Base-by-base conservation (phyloP, 2,888 invertebrate species). In the Drosophila ustulata region DNA sequence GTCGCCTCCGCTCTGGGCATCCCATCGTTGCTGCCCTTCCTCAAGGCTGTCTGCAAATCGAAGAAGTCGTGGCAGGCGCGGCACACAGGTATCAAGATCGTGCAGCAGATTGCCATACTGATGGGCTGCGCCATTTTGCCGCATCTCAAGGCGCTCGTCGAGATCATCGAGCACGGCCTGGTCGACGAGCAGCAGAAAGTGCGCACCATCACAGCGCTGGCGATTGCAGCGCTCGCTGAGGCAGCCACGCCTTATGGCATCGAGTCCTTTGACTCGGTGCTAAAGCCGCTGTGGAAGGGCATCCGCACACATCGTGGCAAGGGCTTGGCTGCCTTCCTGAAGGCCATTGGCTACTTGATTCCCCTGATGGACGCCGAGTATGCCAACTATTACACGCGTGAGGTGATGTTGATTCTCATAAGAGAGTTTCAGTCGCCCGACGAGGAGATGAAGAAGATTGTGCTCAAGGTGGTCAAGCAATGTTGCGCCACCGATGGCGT, bases 391-490 rank as follows among this genome's bases (percentile, higher is more conserved):
- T 99, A 99, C 91, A 99, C 99, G 1, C 95, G 99, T 83, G 99
- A 99, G 96, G 99, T 93, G 50, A 93, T 93, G 93, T 93, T 98
- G 93, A 99, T 99, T 92, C 94, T 99, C 28, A 99, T 99, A 88
- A 95, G 99, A 93, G 99, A 99, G 94, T 99, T 99, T 93, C 99
- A 99, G 93, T 99, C 99, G 64, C 99, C 99, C 0, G 99, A 99
- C 92, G 99, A 99, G 93, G 99, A 99, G 94, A 99, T 99, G 99
- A 99, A 99, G 93, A 99, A 99, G 92, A 99, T 99, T 93, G 99
- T 99, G 0, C 94, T 99, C 75, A 99, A 99, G 94, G 97, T 99
- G 71, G 99, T 99, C 68, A 99, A 99, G 92, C 99, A 99, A 93
- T 99, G 99, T 93, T 99, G 99, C 91, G 99, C 98, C 8, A 99